Conservation (phyloP, 2,113 vertebrate species). For the Phalacrocorax aristotelis region DNA sequence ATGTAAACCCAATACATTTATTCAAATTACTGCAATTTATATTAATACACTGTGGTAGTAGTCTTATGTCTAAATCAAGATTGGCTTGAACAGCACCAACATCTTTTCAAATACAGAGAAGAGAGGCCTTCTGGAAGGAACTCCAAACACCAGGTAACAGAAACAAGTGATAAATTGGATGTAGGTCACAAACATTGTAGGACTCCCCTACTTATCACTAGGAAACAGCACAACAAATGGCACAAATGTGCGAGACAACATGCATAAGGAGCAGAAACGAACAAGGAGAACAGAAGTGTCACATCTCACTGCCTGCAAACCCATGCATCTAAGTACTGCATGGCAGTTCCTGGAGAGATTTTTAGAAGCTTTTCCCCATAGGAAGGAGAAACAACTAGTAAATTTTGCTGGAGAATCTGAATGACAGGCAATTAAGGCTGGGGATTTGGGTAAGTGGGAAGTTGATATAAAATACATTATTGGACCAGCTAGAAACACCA, state of each 20-base stretch:
- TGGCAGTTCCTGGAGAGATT: neutral
- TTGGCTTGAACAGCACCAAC: neutral
- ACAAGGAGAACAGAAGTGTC: neutral
- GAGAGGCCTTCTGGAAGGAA: neutral
- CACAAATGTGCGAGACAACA: neutral
- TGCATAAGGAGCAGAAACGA: neutral
- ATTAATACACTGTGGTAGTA: neutral
- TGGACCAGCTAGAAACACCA: neutral
- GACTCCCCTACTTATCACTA: neutral
- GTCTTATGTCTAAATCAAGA: neutral
- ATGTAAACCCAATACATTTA: neutral
- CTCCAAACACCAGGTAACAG: neutral
- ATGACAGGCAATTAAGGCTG: neutral
- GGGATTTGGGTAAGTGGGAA: neutral
- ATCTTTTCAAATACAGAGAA: neutral
- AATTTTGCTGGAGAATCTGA: neutral
- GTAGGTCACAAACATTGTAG: neutral
- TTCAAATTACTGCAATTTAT: neutral
- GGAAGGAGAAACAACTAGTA: neutral
- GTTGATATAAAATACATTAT: neutral
- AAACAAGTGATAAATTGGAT: neutral
- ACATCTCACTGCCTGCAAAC: neutral
- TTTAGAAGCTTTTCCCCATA: neutral
- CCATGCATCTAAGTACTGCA: neutral
- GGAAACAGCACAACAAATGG: neutral